Conservation (phyloP, 1,140 invertebrate genomes). For the Aricia agestis region DNA sequence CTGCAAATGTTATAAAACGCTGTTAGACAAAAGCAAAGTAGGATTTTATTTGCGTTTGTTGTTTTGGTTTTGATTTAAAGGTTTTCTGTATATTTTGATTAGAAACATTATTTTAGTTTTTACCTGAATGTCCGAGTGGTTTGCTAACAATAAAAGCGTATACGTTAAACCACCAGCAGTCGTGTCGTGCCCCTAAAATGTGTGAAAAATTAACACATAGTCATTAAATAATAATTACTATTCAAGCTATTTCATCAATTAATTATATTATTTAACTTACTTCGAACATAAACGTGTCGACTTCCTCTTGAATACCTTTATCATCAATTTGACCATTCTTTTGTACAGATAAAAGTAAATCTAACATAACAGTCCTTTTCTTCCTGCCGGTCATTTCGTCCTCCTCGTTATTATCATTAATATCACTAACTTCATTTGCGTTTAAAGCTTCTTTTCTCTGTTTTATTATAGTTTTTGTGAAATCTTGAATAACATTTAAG, state of each 20-base stretch:
- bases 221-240: no score
- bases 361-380: slow-evolving; percentile 84
- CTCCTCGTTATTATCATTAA: slow-evolving; percentile 23
- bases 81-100: no score
- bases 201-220: slow-evolving; percentile 36
- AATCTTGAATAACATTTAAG: slow-evolving; percentile 43
- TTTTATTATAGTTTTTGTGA: slow-evolving; percentile 50
- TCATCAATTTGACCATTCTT: slow-evolving; percentile 73
- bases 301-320: slow-evolving; percentile 79
- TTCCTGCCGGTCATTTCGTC: slow-evolving; percentile 44
- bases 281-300: slow-evolving; percentile 86
- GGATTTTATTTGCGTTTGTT: no score
- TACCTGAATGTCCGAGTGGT: slow-evolving; percentile 33
- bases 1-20: slow-evolving; percentile 20
- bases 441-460: slow-evolving; percentile 32
- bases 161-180: slow-evolving; percentile 29
- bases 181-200: slow-evolving; percentile 37
- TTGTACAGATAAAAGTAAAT: slow-evolving; percentile 81
- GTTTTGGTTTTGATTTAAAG: no score
- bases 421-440: slow-evolving; percentile 30
- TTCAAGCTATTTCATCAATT: not conserved
- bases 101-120: not conserved
- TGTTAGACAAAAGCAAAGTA: no score
- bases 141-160: slow-evolving; percentile 30
- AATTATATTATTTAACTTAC: slow-evolving; percentile 53